Base-by-base conservation (phyloP, 2,113 vertebrate genomes). In the Puntigrus tetrazona region DNA sequence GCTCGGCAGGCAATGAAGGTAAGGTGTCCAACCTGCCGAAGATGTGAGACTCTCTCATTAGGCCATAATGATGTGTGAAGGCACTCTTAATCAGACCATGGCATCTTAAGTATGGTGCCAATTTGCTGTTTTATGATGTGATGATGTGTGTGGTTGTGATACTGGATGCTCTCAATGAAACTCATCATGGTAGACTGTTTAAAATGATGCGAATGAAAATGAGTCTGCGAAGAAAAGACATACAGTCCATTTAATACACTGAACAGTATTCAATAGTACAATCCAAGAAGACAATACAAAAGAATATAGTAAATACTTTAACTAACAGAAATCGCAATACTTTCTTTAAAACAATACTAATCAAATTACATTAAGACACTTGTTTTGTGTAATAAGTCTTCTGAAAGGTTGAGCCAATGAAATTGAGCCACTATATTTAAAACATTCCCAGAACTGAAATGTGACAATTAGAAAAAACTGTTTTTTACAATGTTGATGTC, bases 91-190 rank as follows among this genome's bases (percentile, higher is more conserved):
- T 94, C 93, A 94, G 91, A 92, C 86, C 84, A 83, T 91, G 91
- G 91, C 92, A 92, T 90, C 89, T 94, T 93, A 94, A 93, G 94
- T 94, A 94, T 94, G 93, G 92, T 94, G 92, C 90, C 91, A 93
- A 93, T 92, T 94, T 93, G 91, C 90, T 82, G 87, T 92, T 91
- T 93, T 92, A 88, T 89, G 89, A n/a, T 85, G 83, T 88, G 82
- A 86, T 82, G 87, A 86, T 88, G 69, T 90, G 85, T 86, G 88
- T 70, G 18, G 25, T 67, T 47, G 43, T 65, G 29, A 72, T 41
- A 72, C 57, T 55, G 38, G 29, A n/a, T 6, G 38, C 38, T 80
- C 10, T n/a, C 8, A 34, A 67, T 67, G 41, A 65, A 47, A 20
- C 22, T 38, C 34, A 38, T n/a, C 38, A 45, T 41, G n/a, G 20